These are phyloP conservation scores for Tetramorium bicarinatum DNA, from an alignment of 2,888 invertebrate genomes.

Conservation along the genomic window DNA sequence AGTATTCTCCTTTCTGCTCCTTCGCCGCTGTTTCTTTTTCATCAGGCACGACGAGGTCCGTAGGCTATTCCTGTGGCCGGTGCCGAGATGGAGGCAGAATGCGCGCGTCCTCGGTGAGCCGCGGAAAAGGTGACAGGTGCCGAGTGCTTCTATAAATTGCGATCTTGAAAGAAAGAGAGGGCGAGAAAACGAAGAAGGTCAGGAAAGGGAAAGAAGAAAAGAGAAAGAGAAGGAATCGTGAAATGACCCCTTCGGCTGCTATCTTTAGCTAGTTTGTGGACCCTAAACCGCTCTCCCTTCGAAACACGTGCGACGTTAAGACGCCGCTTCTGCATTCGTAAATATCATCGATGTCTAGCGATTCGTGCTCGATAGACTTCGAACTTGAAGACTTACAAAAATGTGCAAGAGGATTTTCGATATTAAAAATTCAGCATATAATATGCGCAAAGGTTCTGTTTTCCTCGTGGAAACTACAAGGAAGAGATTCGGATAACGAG, in stretches of 20 bases:
- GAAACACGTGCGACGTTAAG: conserved; percentile 16
- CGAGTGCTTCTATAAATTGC: conserved; percentile 82
- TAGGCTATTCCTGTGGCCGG: conserved; percentile 65
- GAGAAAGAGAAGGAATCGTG: conserved; percentile 25
- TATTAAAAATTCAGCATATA: not conserved
- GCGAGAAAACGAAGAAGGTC: conserved; percentile 55
- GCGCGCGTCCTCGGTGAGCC: conserved; percentile 54
- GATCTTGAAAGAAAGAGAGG: conserved; percentile 66
- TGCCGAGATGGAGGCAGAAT: conserved; percentile 31
- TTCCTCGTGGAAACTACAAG: not conserved
- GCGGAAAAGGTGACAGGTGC: conserved; percentile 81
- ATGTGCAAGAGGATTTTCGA: not conserved
- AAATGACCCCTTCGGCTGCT: conserved; percentile 63
- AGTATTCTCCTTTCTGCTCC: conserved; percentile 29
- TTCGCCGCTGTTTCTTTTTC: conserved; percentile 45
- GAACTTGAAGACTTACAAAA: not conserved
- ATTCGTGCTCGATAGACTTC: not conserved
- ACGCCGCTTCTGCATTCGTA: conserved; percentile 17
- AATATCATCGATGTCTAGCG: conserved; percentile 16
- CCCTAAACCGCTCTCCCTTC: conserved; percentile 46
- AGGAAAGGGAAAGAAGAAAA: not conserved
- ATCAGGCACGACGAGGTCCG: not conserved
- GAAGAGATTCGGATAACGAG: not conserved
- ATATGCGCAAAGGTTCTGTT: not conserved
- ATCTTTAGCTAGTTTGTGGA: conserved; percentile 73